Base-by-base conservation (phyloP, 2,888 invertebrate genomes). In the Quadroppia sp. region DNA sequence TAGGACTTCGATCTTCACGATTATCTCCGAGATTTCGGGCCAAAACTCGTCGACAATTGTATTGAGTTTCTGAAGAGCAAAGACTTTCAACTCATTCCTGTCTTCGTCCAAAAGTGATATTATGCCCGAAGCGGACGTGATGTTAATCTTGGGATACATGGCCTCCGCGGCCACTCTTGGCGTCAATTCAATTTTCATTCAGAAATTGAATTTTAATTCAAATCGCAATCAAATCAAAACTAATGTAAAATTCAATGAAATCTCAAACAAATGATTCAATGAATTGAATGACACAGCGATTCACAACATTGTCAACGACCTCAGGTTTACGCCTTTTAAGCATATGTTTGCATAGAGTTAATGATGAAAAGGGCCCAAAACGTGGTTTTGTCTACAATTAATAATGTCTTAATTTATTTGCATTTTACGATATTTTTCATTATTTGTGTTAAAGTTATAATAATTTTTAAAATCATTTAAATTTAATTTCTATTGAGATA, bases 11-110 rank as follows among this genome's bases (percentile, higher is more conserved):
- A 98, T 96, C 85, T 95, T 97, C 81, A 92, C 92, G 79, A 98
- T 94, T 17, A 95, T 92, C 84, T 98, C 97, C 0, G 96, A 95
- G 79, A 98, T 97, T 85, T 98, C 97, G 11, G 97, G 94, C 97
- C 97, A 98, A 85, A 98, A 98, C 82, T 94, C 92, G 83, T 97
- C 94, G 0, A 97, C 96, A 80, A 98, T 92, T 81, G 88, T 87
- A 84, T 97, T 91, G 80, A 98, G 86, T 82, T 95, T 94, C 81
- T 90, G 90, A 80, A 98, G 84, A 20, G 97, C 96, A 82, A 95
- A 97, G 32, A 92, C 89, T 84, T 96, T 94, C 75, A 97, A 86
- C 83, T 96, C 94, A 17, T 91, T 88, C 86, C 92, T 91, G 71
- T 92, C 90, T 84, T 97, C 97, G 83, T 97, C 95, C 79, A 97